Evolutionary conservation across 2,888 invertebrate species (phyloP), one percentile per base, ranked within the genome.

Genomic region (Tinea pellionella): DNA sequence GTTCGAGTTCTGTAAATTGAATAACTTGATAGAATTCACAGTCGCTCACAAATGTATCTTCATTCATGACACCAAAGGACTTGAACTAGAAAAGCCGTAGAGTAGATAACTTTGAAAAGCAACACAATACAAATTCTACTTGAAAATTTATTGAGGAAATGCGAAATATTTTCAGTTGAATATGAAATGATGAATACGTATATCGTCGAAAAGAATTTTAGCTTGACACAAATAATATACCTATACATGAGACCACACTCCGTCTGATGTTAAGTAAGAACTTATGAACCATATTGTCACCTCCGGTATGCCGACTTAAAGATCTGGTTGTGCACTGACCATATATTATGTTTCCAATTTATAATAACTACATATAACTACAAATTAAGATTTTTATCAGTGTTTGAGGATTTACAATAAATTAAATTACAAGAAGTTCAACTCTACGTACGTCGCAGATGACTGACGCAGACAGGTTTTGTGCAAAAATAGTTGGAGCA

Each of bases 21-120:
- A 85, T 83, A 82, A 78, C 76, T 77, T 73, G 66, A 66, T 71
- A 72, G 76, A 74, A 74, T 78, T 71, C 73, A 71, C 78, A 77
- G 81, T 82, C 78, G 78, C 74, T 82, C 80, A 84, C 82, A 83
- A 85, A 83, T 83, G 85, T 79, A 80, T 81, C 84, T 85, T 81
- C 84, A 85, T 85, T 85, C 86, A 85, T 83, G 81, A 75, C 73
- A 73, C 72, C 68, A 69, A 69, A 68, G 66, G 63, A 65, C 64
- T 41, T 61, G 69, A 64, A 74, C 69, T 71, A 61, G 62, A 64
- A 53, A 65, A 73, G 64, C 68, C 62, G 64, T 80, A 65, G 82
- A 84, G 82, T 24, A 24, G 53, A 47, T 47, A 37, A 37, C 37
- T 37, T 37, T 37, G 4, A 7, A 47, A 47, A 6, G 37, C 37